These are phyloP conservation scores for Lasioglossum leucozonium DNA, from an alignment of 2,888 invertebrate species.

Conservation along the genomic window DNA sequence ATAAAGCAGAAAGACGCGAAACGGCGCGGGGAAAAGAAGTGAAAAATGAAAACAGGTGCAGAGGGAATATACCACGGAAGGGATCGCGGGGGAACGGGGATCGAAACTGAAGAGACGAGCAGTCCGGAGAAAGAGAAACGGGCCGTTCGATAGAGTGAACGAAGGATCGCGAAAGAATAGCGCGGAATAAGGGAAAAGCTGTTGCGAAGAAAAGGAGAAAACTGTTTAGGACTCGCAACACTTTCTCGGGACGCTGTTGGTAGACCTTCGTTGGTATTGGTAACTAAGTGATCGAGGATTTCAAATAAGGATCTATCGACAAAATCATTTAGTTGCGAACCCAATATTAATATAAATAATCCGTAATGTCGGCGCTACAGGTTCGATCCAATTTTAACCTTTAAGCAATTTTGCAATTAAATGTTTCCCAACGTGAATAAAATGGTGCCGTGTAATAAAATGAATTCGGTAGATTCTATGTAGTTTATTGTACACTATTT, in stretches of 20 bases:
- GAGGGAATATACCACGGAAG: constrained; percentile 11
- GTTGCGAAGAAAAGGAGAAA: constrained; percentile 26
- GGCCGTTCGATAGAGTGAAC: background rate
- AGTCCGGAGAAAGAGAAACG: background rate
- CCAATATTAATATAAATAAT: no score
- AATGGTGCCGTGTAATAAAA: no score
- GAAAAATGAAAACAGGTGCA: constrained; percentile 31
- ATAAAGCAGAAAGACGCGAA: constrained; percentile 15
- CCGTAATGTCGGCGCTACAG: no score
- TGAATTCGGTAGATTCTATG: no score
- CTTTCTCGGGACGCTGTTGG: constrained; percentile 28
- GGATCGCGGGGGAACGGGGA: background rate
- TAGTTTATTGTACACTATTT: no score
- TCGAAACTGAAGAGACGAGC: constrained; percentile 16
- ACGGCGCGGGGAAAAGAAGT: constrained; percentile 18
- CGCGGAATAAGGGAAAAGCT: constrained; percentile 29
- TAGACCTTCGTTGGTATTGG: no score
- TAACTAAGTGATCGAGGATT: no score
- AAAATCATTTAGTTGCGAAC: no score
- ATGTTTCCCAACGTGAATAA: no score
- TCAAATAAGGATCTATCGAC: no score
- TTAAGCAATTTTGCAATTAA: no score
- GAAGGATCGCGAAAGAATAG: constrained; percentile 17
- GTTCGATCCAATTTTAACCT: no score
- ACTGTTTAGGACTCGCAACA: constrained; percentile 44